Conservation (phyloP, 1,140 invertebrate species). For the Bombus vancouverensis region DNA sequence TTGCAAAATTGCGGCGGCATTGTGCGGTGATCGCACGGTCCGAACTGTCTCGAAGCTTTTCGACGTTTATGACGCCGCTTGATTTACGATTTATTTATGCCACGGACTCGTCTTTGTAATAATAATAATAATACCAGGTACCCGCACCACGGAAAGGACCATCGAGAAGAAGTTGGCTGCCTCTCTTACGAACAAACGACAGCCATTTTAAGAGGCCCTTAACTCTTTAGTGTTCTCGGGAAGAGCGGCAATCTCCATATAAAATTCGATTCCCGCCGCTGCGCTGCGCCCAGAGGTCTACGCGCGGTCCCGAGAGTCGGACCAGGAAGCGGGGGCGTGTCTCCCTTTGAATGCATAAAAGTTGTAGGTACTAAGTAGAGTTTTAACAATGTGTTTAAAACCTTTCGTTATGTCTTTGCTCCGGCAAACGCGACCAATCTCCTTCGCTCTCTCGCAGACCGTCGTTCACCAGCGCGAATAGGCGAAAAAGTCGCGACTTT, state of each 20-base stretch:
- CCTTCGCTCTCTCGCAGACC: background rate
- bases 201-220: slow-evolving; percentile 76
- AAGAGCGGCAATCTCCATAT: slow-evolving; percentile 78
- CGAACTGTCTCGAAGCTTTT: slow-evolving; percentile 76
- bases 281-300: slow-evolving; percentile 5
- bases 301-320: slow-evolving; percentile 16
- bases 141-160: slow-evolving; percentile 34
- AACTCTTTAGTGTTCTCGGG: slow-evolving; percentile 76
- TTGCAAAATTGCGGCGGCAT: slow-evolving; percentile 68
- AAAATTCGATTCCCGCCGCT: slow-evolving; percentile 74
- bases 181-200: slow-evolving; percentile 77
- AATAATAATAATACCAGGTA: slow-evolving; percentile 69
- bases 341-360: slow-evolving; percentile 60
- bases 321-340: slow-evolving; percentile 63
- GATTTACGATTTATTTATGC: slow-evolving; percentile 82
- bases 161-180: slow-evolving; percentile 65
- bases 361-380: slow-evolving; percentile 57
- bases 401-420: slow-evolving; percentile 36
- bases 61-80: slow-evolving; percentile 75
- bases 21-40: slow-evolving; percentile 66
- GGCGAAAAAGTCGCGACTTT: no score
- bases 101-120: slow-evolving; percentile 72
- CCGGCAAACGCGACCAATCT: background rate
- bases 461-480: background rate
- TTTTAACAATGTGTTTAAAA: slow-evolving; percentile 68